Evolutionary conservation across 2,797 vertebrate species (phyloP), one percentile per base, ranked within the genome.

Genomic region (Harpagifer antarcticus): DNA sequence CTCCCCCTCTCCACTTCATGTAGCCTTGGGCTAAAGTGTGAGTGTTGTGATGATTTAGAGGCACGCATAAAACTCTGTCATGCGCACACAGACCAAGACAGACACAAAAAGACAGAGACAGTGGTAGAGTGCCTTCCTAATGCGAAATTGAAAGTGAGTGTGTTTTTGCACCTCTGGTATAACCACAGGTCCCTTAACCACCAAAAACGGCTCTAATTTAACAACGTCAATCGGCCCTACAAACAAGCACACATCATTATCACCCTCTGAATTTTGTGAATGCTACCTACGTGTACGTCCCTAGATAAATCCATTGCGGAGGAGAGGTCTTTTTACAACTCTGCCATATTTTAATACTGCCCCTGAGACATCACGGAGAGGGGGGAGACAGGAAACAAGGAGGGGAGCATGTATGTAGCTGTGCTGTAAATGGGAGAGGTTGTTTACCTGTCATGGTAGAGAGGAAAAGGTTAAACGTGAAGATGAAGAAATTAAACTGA

Each of bases 21-120:
- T 87, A 79, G 78, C 88, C 83, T 87, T 86, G 84, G 64, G 79
- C 74, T 82, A 81, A 88, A 86, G 67, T 82, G 81, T 82, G 68
- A 82, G 79, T 59, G 84, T 61, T 78, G 82, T 65, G 14, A 73
- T 81, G 88, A 90, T 90, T 88, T 90, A 89, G 74, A 87, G 70
- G 43, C 62, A 68, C 72, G 72, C 50, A 86, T 86, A 80, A 89
- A 90, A 82, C 75, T 80, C 76, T 71, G 78, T 50, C 85, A 85
- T 83, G 77, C 23, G 50, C 76, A 82, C 50, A 84, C 23, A 76
- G 54, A 67, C 63, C 17, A 44, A 72, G 74, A 76, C 31, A 73
- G 42, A 77, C 33, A 79, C 16, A 77, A 15, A 68, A 37, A 86
- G 55, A 72, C 37, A 44, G 12, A 80, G 47, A 81, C 45, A 73